Conservation (phyloP, 2,888 invertebrate genomes). For the Idaea straminata region DNA sequence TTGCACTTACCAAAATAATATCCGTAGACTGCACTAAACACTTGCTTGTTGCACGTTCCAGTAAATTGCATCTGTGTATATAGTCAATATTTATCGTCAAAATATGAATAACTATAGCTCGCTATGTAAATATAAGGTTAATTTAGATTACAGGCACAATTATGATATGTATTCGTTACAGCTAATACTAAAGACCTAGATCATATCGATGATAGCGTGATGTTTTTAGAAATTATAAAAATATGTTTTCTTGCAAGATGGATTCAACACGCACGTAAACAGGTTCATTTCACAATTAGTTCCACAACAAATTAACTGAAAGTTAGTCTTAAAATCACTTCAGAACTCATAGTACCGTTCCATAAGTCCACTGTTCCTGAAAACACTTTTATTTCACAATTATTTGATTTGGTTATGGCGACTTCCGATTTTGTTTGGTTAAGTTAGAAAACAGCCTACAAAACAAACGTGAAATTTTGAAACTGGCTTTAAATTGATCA, state of each 20-base stretch:
- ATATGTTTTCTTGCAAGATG: conserved; percentile 35
- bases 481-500: conserved; percentile 20
- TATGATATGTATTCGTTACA: conserved; percentile 73
- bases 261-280: conserved; percentile 24
- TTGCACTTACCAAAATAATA: conserved; percentile 20
- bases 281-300: conserved; percentile 22
- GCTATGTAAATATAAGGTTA: conserved; percentile 44
- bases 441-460: conserved; percentile 37
- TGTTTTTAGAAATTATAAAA: conserved; percentile 28
- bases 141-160: conserved; percentile 69
- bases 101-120: conserved; percentile 23
- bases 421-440: conserved; percentile 41
- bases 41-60: conserved; percentile 23
- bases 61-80: conserved; percentile 25
- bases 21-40: conserved; percentile 9
- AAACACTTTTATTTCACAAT: conserved; percentile 45
- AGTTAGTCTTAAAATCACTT: conserved; percentile 30
- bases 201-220: conserved; percentile 35
- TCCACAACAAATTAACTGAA: conserved; percentile 24
- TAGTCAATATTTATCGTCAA: conserved; percentile 21
- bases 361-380: conserved; percentile 34
- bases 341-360: conserved; percentile 32
- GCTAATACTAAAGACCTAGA: conserved; percentile 51
- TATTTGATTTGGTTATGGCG: conserved; percentile 56
- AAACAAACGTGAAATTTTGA: conserved; percentile 33